Conservation (phyloP, 2,888 invertebrate species). For the Gymnocheta viridis region DNA sequence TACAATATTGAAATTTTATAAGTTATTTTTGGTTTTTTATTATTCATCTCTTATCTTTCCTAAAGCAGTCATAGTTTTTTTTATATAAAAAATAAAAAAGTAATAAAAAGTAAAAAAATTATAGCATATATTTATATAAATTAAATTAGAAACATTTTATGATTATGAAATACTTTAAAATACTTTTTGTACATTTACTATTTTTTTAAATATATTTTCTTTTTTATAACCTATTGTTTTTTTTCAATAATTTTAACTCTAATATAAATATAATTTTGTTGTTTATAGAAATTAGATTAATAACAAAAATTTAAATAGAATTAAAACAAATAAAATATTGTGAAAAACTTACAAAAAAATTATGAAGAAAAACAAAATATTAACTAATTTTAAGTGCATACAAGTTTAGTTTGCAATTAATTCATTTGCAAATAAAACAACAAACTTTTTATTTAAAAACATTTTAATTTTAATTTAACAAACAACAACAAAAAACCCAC, state of each 20-base stretch:
- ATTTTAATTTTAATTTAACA: conserved; percentile 24
- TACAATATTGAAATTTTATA: conserved; percentile 62
- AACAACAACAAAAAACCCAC: neutral
- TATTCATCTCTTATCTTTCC: neutral
- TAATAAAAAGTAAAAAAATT: neutral
- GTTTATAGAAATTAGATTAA: conserved; percentile 51
- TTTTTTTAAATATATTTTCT: conserved; percentile 35
- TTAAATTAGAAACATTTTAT: conserved; percentile 72
- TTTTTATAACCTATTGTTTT: conserved; percentile 33
- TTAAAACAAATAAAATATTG: conserved; percentile 38
- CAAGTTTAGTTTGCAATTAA: conserved; percentile 74
- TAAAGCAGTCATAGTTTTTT: conserved; percentile 18
- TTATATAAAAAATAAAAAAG: neutral
- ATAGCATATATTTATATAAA: conserved; percentile 65
- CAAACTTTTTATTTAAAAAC: conserved; percentile 52
- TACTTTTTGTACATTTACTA: conserved; percentile 62
- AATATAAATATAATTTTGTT: conserved; percentile 39
- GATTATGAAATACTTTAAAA: conserved; percentile 71
- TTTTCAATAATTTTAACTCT: conserved; percentile 33
- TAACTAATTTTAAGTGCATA: conserved; percentile 73
- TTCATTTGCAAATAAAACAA: conserved; percentile 59
- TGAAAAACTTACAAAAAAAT: neutral
- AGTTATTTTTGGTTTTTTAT: conserved; percentile 34
- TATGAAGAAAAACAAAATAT: conserved; percentile 68
- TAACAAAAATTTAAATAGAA: conserved; percentile 38